Base-by-base conservation (phyloP, 2,113 vertebrate species). In the Malaclemys terrapin region DNA sequence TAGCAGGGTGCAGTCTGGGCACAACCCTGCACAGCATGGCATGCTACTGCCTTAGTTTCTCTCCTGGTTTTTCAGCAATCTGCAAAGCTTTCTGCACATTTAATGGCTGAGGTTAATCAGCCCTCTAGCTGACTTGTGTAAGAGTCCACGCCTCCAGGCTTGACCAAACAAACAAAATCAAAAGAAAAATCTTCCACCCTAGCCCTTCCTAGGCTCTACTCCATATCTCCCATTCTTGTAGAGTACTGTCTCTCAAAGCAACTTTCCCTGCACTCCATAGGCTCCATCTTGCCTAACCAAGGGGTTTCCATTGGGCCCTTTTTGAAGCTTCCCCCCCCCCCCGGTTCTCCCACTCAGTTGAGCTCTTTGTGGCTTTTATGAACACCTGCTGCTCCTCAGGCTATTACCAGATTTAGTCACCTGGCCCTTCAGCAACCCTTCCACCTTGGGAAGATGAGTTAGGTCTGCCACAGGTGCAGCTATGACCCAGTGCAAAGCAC, bases 381-480 rank as follows among this genome's bases (percentile, higher is more conserved):
- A 87, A 20, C 56, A 72, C 24, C 11, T 54, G 8, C 47, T 65
- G 72, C 31, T 87, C 54, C 59, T 78, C 17, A 22, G 62, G 54
- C 35, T 84, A 56, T 2, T 56, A 45, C 42, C 22, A 65, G 17
- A 35, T 82, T n/a, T 56, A 2, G 4, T 85, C 80, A 8, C 42
- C 49, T 35, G 22, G 16, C 10, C 35, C 49, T 49, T 19, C 0
- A 0, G 47, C 53, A 16, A 38, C 31, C 42, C 47, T 20, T 53
- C 31, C 20, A 31, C 52, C 72, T 49, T 17, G 27, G 13, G 85
- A 65, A 59, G 10, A 25, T 79, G 69, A 35, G n/a, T 11, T 38
- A 24, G 87, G 16, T 65, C 47, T 76, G 7, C 59, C 31, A 31
- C 12, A 0, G 0, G 8, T 25, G 24, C 69, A n/a, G 24, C 14